Evolutionary conservation across 2,113 vertebrate genomes (phyloP), one percentile per base, ranked within the genome.

Genomic region (Paraplagusia blochii): DNA sequence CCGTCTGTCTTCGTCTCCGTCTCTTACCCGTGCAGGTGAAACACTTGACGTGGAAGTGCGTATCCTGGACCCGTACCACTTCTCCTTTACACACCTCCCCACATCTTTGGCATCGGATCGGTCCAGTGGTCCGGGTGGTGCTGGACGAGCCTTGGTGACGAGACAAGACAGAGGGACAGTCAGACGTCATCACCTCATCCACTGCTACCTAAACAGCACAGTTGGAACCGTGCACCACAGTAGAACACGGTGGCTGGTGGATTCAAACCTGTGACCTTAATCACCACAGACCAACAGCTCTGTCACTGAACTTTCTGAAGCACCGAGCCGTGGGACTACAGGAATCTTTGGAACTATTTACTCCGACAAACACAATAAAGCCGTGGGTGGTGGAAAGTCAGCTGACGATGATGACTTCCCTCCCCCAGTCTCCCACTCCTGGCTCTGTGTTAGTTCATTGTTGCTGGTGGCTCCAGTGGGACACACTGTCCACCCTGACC

Each of bases 11-110:
- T 33, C 14, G 14, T 38, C 47, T 8, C 34, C 2, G 12, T 35
- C 39, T 63, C 85, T 88, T 97, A 98, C 97, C 95, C 89, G 98
- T 93, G 82, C 97, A 99, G 87, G 96, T 99, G 93, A 99, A 99
- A 85, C 97, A 99, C 84, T 94, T 93, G 87, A 99, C 94, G 77
- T 99, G 97, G 84, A 99, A 99, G 87, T 99, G 96, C 60, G 93
- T 93, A 43, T 91, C 95, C 80, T 98, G 96, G 54, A 98, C 97
- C 0, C 97, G 93, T 17, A 99, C 95, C 69, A 99, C 97, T 83
- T 99, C 97, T 3, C 97, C 97, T 88, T 96, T 97, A 85, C 97
- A 99, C 34, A 92, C 89, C 67, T 95, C 96, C 66, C 94, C 91
- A 0, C 97, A 99, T 62, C 95, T 91, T 79, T 94, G 96, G 87